Percentiles rank a stretch among this genome's conserved stretches.
Conservation (phyloP, 1,140 invertebrate species). For the Chrysopa pallens region DNA sequence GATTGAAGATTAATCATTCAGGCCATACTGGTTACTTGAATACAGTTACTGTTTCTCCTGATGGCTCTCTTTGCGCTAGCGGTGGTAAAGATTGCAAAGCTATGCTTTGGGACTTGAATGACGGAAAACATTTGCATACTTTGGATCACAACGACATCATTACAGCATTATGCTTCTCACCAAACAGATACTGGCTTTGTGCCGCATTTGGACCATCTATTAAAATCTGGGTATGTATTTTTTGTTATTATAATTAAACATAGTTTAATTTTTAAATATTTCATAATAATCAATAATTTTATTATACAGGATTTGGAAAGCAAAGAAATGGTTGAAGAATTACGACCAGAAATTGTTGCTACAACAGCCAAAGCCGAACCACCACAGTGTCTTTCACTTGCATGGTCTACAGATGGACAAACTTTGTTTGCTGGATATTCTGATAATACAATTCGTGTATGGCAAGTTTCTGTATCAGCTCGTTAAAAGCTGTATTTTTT, state of each 20-base stretch:
- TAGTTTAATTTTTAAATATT: slow-evolving; percentile 3
- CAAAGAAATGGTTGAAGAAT: slow-evolving; percentile 98
- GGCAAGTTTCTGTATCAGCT: slow-evolving; percentile 83
- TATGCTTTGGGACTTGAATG: slow-evolving; percentile 99
- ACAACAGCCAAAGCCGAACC: slow-evolving; percentile 66
- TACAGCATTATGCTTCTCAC: slow-evolving; percentile 96
- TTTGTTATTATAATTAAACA: slow-evolving; percentile 1
- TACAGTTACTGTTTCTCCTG: slow-evolving; percentile 97
- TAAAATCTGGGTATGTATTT: slow-evolving; percentile 82
- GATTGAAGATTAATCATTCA: slow-evolving; percentile 95
- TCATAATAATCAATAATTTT: slow-evolving; percentile 6
- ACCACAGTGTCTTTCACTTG: slow-evolving; percentile 90
- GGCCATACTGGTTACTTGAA: slow-evolving; percentile 97
- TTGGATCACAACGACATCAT: slow-evolving; percentile 97
- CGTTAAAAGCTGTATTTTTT: slow-evolving; percentile 29
- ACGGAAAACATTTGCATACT: slow-evolving; percentile 98
- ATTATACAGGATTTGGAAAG: slow-evolving; percentile 80
- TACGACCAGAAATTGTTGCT: slow-evolving; percentile 82
- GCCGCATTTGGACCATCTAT: slow-evolving; percentile 98
- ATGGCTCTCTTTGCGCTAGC: slow-evolving; percentile 97
- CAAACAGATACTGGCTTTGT: slow-evolving; percentile 98
- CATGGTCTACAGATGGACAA: slow-evolving; percentile 98
- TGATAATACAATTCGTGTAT: slow-evolving; percentile 95
- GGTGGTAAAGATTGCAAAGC: slow-evolving; percentile 99
- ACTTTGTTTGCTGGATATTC: slow-evolving; percentile 98